A percentile compares a stretch with the other conserved stretches of the same genome.
Evolutionary conservation across 2,113 vertebrate genomes (phyloP).

Genomic region (Apteryx owenii): DNA sequence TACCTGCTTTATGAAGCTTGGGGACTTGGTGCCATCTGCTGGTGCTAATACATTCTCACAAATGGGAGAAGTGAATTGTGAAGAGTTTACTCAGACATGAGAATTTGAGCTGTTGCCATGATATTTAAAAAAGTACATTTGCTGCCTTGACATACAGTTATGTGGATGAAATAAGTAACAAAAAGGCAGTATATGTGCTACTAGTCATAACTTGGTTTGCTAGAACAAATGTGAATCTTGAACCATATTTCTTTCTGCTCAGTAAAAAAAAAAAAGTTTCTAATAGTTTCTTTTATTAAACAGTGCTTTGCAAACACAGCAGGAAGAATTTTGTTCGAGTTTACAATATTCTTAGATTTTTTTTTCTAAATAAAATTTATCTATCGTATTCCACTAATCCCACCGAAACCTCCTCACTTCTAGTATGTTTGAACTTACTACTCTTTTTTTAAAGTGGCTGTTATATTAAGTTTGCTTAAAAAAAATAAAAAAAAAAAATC

Average conservation of each 20-base stretch:
- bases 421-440: background rate
- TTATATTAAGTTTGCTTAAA: background rate
- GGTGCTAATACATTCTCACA: background rate
- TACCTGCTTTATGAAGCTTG: background rate
- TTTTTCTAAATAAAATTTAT: background rate
- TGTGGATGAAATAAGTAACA: background rate
- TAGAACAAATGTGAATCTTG: background rate
- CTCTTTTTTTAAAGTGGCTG: background rate
- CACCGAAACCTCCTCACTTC: background rate
- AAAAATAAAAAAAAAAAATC: background rate
- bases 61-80: rapidly evolving
- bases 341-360: background rate
- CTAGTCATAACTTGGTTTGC: background rate
- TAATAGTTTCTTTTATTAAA: background rate
- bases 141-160: background rate
- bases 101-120: background rate
- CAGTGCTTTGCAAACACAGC: background rate
- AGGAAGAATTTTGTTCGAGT: background rate
- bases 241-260: background rate
- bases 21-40: slow-evolving; percentile 1
- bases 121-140: background rate
- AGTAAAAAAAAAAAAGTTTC: background rate
- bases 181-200: background rate
- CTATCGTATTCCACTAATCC: background rate
- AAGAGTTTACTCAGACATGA: background rate